Percentiles rank a stretch among this genome's conserved stretches.
Conservation (phyloP, 2,797 vertebrate species). For the Cirrhinus molitorella region DNA sequence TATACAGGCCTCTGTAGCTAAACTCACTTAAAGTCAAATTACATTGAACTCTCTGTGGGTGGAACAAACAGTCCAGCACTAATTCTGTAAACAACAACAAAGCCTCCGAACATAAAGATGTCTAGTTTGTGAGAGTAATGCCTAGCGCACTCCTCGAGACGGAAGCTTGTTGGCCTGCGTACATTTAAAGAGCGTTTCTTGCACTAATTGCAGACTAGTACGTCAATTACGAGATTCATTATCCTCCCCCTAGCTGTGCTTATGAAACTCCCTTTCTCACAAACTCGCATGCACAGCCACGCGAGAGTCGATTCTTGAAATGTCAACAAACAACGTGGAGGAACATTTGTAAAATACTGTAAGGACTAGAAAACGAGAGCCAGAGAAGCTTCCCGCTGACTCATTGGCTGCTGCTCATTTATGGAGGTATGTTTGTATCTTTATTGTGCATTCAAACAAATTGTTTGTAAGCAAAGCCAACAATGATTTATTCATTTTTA, state of each 20-base stretch:
- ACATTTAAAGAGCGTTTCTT: neutral
- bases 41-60: slow-evolving; percentile 26
- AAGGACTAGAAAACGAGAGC: neutral
- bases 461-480: neutral
- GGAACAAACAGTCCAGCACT: slow-evolving; percentile 22
- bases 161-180: neutral
- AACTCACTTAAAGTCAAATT: slow-evolving; percentile 44
- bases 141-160: neutral
- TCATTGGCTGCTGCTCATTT: neutral
- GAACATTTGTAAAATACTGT: neutral
- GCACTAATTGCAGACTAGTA: slow-evolving; percentile 11
- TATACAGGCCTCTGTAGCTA: slow-evolving; percentile 38
- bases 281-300: neutral
- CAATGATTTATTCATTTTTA: neutral
- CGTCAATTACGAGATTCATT: slow-evolving; percentile 4
- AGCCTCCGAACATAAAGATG: slow-evolving; percentile 17
- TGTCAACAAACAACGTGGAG: neutral
- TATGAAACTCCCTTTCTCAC: slow-evolving; percentile 7
- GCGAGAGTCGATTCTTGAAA: neutral
- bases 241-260: neutral
- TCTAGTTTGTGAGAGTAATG: slow-evolving; percentile 11
- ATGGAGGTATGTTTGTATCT: neutral
- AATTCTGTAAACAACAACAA: slow-evolving; percentile 37
- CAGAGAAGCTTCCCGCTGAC: neutral
- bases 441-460: slow-evolving; percentile 17